These are phyloP conservation scores for Leucoptera coffeella DNA, from an alignment of 2,888 invertebrate genomes.

Conservation along the genomic window DNA sequence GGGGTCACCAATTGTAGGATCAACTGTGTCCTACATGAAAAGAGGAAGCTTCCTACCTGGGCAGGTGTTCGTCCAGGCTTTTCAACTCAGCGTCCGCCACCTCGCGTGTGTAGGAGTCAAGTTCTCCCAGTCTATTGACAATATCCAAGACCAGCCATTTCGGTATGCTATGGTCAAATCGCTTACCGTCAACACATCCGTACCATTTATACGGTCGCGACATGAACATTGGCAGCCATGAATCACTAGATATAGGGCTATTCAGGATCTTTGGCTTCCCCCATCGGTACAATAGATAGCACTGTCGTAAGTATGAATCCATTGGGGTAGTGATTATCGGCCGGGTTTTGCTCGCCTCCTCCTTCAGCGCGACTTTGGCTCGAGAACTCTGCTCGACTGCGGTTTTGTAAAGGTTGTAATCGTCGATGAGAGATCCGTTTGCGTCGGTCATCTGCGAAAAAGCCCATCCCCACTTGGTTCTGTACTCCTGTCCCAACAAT, in stretches of 20 bases:
- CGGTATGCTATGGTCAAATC: too few relatives aligned
- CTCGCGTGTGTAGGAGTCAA: too few relatives aligned
- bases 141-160: too few relatives aligned
- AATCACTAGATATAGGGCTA: not conserved
- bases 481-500: not conserved
- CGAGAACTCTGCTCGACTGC: not conserved
- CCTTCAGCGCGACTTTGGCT: not conserved
- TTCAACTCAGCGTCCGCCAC: too few relatives aligned
- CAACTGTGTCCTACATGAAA: too few relatives aligned
- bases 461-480: slow-evolving; percentile 1
- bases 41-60: too few relatives aligned
- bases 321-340: not conserved
- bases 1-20: too few relatives aligned
- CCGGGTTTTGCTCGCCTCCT: not conserved
- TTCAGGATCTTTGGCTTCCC: not conserved
- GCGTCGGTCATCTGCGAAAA: not conserved
- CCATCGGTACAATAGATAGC: not conserved
- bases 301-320: not conserved
- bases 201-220: not conserved
- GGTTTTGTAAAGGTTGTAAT: not conserved
- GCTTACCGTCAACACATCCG: too few relatives aligned
- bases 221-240: not conserved
- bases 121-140: too few relatives aligned
- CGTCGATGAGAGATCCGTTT: not conserved
- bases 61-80: too few relatives aligned